Evolutionary conservation across 1,140 invertebrate genomes (phyloP), one percentile per base, ranked within the genome.

Genomic region (Hypothenemus hampei): DNA sequence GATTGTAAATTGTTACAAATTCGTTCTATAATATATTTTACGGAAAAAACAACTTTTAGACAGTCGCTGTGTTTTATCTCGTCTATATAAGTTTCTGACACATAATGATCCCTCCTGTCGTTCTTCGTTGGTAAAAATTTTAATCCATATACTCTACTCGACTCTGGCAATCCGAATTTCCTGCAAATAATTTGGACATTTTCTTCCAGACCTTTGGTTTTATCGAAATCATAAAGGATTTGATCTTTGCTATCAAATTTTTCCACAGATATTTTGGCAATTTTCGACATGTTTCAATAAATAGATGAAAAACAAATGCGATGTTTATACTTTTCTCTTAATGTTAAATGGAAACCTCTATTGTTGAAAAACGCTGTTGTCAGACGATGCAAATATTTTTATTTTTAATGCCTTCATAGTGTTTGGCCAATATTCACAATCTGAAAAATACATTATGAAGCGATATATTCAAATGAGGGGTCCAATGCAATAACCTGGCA

Each of bases 201-300:
- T 35, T 63, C 61, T 26, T 61, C 47, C 10, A 67, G 46, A 8
- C 50, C 40, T 15, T 39, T 51, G 40, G 31, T 55, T 50, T 64
- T 65, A 29, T 68, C 64, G 11, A 65, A 59, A 36, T 63, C 62
- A 35, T 62, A 65, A 15, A 65, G 35, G 18, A 62, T 58, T 48
- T 65, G 55, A 10, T 59, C 47, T 36, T 57, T 63, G 22, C 49
- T 56, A 11, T 60, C 62, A 18, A 60, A 44, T 43, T 61, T 64
- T 58, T 65, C 59, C 0, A 63, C 57, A 8, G 62, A 63, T 29
- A 63, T 58, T 57, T 63, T 63, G 4, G 58, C 62, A 4, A 63
- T 61, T 41, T 47, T 47, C 11, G 51, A 35, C 46, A 56, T 47
- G 8, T 20, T 46, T n/a, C n/a, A n/a, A n/a, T n/a, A n/a, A n/a